Percentiles rank a stretch among this genome's conserved stretches.
phyloP scores from a whole-genome alignment of 2,888 invertebrate species.

The Saturnia pavonia region DNA sequence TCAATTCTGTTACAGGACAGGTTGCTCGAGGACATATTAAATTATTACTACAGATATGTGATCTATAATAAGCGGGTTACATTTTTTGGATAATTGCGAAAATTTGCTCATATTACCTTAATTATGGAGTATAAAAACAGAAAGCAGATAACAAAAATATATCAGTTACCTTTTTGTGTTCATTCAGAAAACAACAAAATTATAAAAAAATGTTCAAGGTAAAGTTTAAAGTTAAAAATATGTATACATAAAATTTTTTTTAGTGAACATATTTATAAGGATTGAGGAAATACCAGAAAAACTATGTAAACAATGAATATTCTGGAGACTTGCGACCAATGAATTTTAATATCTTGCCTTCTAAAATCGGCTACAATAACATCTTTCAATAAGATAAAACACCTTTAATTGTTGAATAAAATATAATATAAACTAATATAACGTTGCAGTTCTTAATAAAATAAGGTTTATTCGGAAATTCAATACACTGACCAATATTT shows the following conservation, averaged over 20 bases:
- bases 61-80: neutral
- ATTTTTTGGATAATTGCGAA: neutral
- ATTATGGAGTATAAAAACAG: slow-evolving; percentile 6
- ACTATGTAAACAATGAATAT: too few relatives aligned
- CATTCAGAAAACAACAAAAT: neutral
- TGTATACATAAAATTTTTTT: neutral
- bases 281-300: too few relatives aligned
- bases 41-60: neutral
- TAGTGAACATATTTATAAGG: too few relatives aligned
- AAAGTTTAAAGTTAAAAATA: neutral
- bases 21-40: neutral
- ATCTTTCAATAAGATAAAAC: too few relatives aligned
- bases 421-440: neutral
- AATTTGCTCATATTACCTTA: neutral
- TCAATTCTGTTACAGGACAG: neutral
- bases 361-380: neutral
- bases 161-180: slow-evolving; percentile 1
- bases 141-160: neutral
- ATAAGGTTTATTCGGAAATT: neutral
- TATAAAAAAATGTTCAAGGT: neutral
- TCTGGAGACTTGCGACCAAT: neutral
- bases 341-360: neutral
- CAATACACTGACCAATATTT: neutral
- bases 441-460: neutral
- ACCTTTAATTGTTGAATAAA: too few relatives aligned